A percentile compares a stretch with the other conserved stretches of the same genome.
Evolutionary conservation across 2,888 invertebrate species (phyloP).

Genomic region (Belgica antarctica): DNA sequence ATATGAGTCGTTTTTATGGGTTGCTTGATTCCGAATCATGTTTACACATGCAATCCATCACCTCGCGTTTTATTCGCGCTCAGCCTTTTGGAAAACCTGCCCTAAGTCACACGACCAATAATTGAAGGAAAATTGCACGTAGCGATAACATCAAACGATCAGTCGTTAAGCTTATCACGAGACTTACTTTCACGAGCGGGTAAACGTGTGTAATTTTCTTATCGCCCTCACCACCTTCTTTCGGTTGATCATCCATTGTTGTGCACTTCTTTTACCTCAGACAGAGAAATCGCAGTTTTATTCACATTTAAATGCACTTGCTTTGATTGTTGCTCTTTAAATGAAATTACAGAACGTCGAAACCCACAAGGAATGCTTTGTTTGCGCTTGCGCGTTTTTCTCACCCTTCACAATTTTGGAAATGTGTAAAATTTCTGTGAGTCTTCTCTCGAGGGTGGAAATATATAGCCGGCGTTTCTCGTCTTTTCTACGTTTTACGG

Average conservation of each 20-base stretch:
- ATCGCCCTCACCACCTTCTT: constrained; percentile 55
- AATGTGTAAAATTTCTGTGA: constrained; percentile 4
- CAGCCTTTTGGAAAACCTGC: background rate
- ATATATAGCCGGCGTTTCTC: background rate
- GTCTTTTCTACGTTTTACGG: no score
- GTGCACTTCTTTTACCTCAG: background rate
- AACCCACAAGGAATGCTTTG: background rate
- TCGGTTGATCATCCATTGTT: constrained; percentile 29
- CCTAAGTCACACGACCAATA: constrained; percentile 39
- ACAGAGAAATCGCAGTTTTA: background rate
- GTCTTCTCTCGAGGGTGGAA: background rate
- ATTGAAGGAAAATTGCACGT: constrained; percentile 39
- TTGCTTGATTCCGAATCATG: constrained; percentile 13
- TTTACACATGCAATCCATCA: constrained; percentile 33
- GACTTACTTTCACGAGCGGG: constrained; percentile 73
- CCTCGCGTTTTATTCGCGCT: background rate
- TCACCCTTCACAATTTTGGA: constrained; percentile 10
- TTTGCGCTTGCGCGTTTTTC: constrained; percentile 32
- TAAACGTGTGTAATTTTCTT: constrained; percentile 77
- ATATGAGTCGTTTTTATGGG: background rate
- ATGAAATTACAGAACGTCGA: constrained; percentile 11
- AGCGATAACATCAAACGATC: background rate
- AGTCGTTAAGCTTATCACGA: background rate
- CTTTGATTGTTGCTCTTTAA: constrained; percentile 34
- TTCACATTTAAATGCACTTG: background rate